phyloP scores from a whole-genome alignment of 2,888 invertebrate genomes.

The Monochamus alternatus region DNA sequence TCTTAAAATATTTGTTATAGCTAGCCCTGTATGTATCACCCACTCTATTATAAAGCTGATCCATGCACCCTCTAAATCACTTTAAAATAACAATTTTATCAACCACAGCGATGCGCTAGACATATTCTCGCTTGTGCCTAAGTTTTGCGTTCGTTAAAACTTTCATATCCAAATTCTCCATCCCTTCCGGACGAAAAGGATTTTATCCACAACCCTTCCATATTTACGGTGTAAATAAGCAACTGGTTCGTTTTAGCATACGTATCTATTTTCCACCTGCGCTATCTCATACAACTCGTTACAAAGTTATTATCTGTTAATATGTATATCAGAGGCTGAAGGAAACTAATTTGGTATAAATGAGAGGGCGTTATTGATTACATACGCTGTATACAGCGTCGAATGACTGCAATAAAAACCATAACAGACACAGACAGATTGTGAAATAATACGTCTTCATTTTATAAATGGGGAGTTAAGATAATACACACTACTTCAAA shows the following conservation, averaged over 20 bases:
- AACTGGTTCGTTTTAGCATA: constrained; percentile 11
- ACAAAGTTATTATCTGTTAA: neutral
- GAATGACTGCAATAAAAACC: no score
- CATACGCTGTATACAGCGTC: no score
- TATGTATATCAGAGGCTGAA: neutral
- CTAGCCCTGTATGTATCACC: no score
- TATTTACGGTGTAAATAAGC: constrained; percentile 19
- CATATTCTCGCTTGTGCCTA: neutral
- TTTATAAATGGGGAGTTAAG: no score
- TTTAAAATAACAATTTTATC: no score
- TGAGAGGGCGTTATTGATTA: neutral
- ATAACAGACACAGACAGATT: no score
- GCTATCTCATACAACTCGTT: neutral
- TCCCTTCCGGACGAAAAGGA: constrained; percentile 21
- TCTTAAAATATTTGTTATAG: no score
- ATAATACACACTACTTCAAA: no score
- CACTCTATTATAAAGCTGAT: no score
- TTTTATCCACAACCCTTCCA: constrained; percentile 24
- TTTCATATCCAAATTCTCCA: constrained; percentile 23
- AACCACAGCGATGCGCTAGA: no score
- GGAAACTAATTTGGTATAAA: neutral
- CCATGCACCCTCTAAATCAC: no score
- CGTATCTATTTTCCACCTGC: constrained; percentile 11
- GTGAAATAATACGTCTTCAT: no score
- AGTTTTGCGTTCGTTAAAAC: neutral